Evolutionary conservation across 37 sponge, comb jelly and placozoan species (phyloP), one percentile per base, ranked within the genome.

Genomic region (Haliclona indistincta): DNA sequence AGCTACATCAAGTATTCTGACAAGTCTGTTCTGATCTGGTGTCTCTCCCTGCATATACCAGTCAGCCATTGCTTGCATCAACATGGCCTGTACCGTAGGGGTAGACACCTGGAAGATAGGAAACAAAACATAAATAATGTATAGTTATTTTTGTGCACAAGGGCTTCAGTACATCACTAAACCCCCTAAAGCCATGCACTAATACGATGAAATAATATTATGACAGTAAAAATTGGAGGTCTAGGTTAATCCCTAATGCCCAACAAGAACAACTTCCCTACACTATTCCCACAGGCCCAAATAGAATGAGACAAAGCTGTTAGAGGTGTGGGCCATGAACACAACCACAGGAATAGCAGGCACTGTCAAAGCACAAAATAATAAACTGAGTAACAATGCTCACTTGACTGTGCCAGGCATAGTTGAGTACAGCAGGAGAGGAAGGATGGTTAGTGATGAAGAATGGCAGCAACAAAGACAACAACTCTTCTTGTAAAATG

Each of bases 381-480:
- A n/a, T n/a, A n/a, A n/a, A n/a, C n/a, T n/a, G n/a, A n/a, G n/a
- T n/a, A 47, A 47, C 15, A 47, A 23, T 29, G 2, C 19, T 63
- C 38, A 84, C 91, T 30, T 70, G 69, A 23, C 82, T 74, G 39
- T 85, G 88, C 98, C 98, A 97, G 34, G 90, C 89, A 67, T 82
- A 91, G 56, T 86, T 80, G 54, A 97, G 85, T 13, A 97, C 76
- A 61, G 55, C 43, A 34, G 89, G 71, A 34, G 84, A 88, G 67
- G 80, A 68, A n/a, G 95, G 90, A 68, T 91, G 92, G 60, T 85
- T 94, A 76, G 80, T 55, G 38, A 97, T 74, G 83, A 97, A 91
- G 45, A 77, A 69, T 22, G 95, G 95, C 20, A 97, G 69, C 23
- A 97, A 74, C 15, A 58, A 65, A 22, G 78, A 76, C 6, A 94